A percentile compares a stretch with the other conserved stretches of the same genome.
These are phyloP conservation scores for Castor canadensis DNA, from an alignment of 2,113 vertebrate species.

Conservation along the genomic window DNA sequence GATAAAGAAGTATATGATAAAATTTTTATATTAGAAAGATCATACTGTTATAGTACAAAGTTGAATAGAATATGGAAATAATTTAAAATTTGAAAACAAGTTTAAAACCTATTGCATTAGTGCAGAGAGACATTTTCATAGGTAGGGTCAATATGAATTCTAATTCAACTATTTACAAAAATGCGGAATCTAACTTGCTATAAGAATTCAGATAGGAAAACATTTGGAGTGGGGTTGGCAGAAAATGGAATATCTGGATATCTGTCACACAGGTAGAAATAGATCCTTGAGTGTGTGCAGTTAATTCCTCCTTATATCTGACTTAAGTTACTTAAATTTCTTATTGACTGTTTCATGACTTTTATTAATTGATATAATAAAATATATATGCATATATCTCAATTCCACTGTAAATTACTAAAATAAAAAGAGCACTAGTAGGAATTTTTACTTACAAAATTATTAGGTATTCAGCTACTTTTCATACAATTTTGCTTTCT, in stretches of 20 bases:
- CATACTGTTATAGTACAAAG: not conserved
- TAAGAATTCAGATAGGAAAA: not conserved
- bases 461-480: not conserved
- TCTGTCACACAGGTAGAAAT: not conserved
- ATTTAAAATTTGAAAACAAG: not conserved
- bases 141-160: not conserved
- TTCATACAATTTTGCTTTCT: not conserved
- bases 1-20: not conserved
- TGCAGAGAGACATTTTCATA: not conserved
- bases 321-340: not conserved
- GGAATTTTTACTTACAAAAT: not conserved
- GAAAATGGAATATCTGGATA: not conserved
- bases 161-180: not conserved
- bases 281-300: not conserved
- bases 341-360: not conserved
- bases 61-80: not conserved
- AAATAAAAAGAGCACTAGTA: not conserved
- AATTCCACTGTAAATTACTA: not conserved
- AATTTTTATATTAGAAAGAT: not conserved
- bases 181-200: not conserved
- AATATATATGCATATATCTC: not conserved
- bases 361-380: not conserved
- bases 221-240: not conserved
- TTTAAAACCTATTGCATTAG: not conserved
- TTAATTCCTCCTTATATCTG: not conserved